Percentiles rank a stretch among this genome's conserved stretches.
Evolutionary conservation across 2,797 vertebrate genomes (phyloP).

Genomic region (Enteromius viviparus): DNA sequence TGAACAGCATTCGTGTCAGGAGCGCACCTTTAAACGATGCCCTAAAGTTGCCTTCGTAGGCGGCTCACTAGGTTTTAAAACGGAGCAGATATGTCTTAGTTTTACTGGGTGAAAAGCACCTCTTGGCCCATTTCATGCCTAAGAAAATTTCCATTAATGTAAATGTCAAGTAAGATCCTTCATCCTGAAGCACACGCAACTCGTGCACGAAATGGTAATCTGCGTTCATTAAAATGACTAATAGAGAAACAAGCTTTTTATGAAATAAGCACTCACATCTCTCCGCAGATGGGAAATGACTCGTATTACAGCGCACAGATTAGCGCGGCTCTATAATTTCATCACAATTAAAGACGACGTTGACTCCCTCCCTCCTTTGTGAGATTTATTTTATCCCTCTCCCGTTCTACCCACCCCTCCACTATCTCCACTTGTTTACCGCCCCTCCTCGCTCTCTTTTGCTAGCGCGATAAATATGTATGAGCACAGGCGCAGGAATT

Average conservation of each 20-base stretch:
- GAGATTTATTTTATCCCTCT: conserved; percentile 61
- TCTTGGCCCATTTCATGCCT: conserved; percentile 60
- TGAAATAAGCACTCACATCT: conserved; percentile 71
- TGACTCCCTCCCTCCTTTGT: conserved; percentile 69
- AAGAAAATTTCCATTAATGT: conserved; percentile 61
- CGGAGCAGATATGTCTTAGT: conserved; percentile 38
- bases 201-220: conserved; percentile 68
- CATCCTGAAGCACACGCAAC: conserved; percentile 54
- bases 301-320: conserved; percentile 76
- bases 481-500: conserved; percentile 71
- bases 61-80: conserved; percentile 21
- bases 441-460: conserved; percentile 38
- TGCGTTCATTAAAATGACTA: conserved; percentile 72
- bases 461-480: conserved; percentile 75
- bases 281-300: conserved; percentile 74
- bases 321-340: conserved; percentile 78
- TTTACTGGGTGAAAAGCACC: conserved; percentile 49
- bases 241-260: conserved; percentile 71
- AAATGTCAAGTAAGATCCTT: conserved; percentile 65
- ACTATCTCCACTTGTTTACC: conserved; percentile 53
- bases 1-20: conserved; percentile 1
- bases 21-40: conserved; percentile 1
- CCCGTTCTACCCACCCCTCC: background rate
- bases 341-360: conserved; percentile 78
- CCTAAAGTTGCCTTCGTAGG: conserved; percentile 1